Evolutionary conservation across 2,113 vertebrate species (phyloP).

Genomic region (Mustelus asterias): DNA sequence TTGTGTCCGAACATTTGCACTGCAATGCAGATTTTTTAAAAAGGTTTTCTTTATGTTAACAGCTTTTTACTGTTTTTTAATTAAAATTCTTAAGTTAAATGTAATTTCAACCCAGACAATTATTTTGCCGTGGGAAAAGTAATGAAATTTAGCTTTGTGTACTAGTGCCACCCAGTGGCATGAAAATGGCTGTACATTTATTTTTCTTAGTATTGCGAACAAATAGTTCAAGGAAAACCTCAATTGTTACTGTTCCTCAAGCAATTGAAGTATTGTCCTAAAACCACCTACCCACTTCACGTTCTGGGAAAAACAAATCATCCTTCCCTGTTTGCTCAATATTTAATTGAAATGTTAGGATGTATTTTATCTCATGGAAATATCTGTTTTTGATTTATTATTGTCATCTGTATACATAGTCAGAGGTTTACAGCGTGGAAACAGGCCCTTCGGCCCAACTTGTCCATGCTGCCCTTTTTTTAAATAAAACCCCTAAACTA

Average conservation of each 20-base stretch:
- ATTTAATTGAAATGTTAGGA: not conserved
- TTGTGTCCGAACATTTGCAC: not conserved
- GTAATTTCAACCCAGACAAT: not conserved
- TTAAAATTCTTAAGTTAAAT: not conserved
- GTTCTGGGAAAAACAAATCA: not conserved
- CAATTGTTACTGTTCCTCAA: not conserved
- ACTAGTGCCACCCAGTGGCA: conserved; percentile 2
- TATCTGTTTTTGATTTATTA: too few species aligned
- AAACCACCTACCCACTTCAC: not conserved
- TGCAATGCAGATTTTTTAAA: not conserved
- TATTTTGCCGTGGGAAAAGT: not conserved
- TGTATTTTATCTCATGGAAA: not conserved
- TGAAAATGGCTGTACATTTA: not conserved
- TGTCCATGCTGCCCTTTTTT: too few species aligned
- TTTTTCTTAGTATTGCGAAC: not conserved
- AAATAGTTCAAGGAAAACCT: not conserved
- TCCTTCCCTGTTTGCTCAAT: not conserved
- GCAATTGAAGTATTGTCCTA: not conserved
- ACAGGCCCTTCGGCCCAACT: too few species aligned
- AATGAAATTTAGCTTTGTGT: not conserved
- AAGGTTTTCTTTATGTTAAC: not conserved
- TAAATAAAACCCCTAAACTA: too few species aligned
- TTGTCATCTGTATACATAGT: too few species aligned
- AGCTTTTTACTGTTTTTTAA: not conserved
- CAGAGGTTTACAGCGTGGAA: too few species aligned